Evolutionary conservation across 2,113 vertebrate species (phyloP), one percentile per base, ranked within the genome.

Genomic region (Cisticola juncidis): DNA sequence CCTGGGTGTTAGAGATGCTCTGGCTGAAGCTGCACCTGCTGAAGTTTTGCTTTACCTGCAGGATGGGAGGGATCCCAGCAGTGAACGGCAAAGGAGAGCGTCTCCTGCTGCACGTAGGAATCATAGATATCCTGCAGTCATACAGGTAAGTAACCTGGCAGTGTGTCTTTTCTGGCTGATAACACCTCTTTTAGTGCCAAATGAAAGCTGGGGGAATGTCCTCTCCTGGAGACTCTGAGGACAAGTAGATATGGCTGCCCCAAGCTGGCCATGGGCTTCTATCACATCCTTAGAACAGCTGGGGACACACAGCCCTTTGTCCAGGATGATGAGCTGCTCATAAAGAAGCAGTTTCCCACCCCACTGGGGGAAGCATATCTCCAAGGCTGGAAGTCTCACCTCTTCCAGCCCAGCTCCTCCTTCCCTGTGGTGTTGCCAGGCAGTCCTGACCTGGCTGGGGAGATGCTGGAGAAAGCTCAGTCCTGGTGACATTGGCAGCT

Each of bases 31-130:
- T 74, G 40, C 17, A 8, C 23, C 35, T 11, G 0, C 76, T 86
- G 57, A 60, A 56, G 51, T 35, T 72, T 51, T 83, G 66, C 94
- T 88, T 73, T 83, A 44, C 93, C 16, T 92, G 16, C 64, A 99
- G 99, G 96, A 99, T 99, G 99, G 99, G 99, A 2, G 99, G 99
- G 25, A 99, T 99, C 82, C 99, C 99, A 2, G 99, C 99, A 0
- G 98, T 99, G 84, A 99, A 99, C 0, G 99, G 99, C 47, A 99
- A 98, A 88, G 99, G 99, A 62, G 99, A 99, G 86, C 97, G 98
- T 31, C 98, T 99, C 36, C 98, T 99, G 48, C 98, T 99, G 13
- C 99, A 99, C 10, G 98, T 99, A 5, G 99, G 99, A 57, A 98
- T 99, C 88, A 99, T 99, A 4, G 99, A 99, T 95, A 99, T 99